Percentiles rank a stretch among this genome's conserved stretches.
Evolutionary conservation across 2,113 vertebrate genomes (phyloP).

Genomic region (Acrocephalus arundinaceus): DNA sequence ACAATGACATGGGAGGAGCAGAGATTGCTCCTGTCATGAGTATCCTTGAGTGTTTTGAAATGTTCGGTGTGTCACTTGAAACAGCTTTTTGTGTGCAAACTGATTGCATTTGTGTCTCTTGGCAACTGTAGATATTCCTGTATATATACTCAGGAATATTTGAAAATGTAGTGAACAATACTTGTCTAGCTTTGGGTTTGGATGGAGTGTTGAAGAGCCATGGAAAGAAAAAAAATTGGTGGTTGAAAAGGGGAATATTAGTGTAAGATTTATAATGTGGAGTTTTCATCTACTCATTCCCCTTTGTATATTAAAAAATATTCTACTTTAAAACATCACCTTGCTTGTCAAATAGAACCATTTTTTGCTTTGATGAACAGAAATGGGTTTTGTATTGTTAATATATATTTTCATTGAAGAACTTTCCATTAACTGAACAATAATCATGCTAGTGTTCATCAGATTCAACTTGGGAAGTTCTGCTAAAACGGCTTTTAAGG

Average conservation of each 20-base stretch:
- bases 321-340: neutral
- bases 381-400: neutral
- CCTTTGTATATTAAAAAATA: neutral
- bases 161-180: neutral
- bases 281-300: neutral
- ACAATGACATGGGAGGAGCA: neutral
- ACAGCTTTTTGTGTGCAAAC: neutral
- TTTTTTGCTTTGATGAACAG: neutral
- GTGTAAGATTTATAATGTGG: neutral
- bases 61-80: neutral
- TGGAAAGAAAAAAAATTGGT: neutral
- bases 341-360: neutral
- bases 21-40: neutral
- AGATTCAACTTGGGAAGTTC: neutral
- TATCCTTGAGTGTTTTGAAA: neutral
- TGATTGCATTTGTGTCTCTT: neutral
- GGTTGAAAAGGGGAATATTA: neutral
- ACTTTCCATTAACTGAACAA: neutral
- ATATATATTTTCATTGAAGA: neutral
- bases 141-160: neutral
- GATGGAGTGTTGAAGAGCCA: neutral
- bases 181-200: neutral
- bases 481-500: neutral
- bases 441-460: neutral
- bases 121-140: neutral